A percentile compares a stretch with the other conserved stretches of the same genome.
Evolutionary conservation across 2,888 invertebrate genomes (phyloP).

Genomic region (Antheraea assamensis): DNA sequence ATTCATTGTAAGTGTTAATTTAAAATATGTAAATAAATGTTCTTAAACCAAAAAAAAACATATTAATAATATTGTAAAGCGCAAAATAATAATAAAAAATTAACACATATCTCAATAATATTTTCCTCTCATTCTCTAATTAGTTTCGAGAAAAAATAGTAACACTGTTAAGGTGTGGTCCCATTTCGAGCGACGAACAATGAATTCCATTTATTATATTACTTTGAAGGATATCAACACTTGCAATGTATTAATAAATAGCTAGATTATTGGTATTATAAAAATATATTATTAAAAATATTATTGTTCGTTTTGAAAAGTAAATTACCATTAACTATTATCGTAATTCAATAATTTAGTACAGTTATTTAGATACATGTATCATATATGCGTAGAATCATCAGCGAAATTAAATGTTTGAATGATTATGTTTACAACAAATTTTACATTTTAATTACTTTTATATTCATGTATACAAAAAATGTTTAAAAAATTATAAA

Average conservation of each 20-base stretch:
- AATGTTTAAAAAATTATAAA: no score
- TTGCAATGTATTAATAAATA: neutral
- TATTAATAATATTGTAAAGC: neutral
- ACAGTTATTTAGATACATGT: no score
- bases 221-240: neutral
- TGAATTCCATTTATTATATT: neutral
- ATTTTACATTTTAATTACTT: no score
- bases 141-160: conserved; percentile 29
- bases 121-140: conserved; percentile 31
- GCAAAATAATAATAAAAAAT: neutral
- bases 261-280: neutral
- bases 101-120: neutral
- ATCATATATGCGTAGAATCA: no score
- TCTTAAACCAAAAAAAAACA: neutral
- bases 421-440: no score
- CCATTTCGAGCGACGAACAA: conserved; percentile 19
- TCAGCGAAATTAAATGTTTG: no score
- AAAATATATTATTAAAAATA: neutral
- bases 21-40: neutral
- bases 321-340: neutral
- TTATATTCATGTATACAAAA: no score
- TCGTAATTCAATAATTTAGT: no score
- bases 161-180: conserved; percentile 25
- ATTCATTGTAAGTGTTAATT: neutral
- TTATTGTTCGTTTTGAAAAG: neutral